Percentiles rank a stretch among this genome's conserved stretches.
phyloP scores from a whole-genome alignment of 1,140 invertebrate genomes.

The Aphaenogaster ashmeadi region DNA sequence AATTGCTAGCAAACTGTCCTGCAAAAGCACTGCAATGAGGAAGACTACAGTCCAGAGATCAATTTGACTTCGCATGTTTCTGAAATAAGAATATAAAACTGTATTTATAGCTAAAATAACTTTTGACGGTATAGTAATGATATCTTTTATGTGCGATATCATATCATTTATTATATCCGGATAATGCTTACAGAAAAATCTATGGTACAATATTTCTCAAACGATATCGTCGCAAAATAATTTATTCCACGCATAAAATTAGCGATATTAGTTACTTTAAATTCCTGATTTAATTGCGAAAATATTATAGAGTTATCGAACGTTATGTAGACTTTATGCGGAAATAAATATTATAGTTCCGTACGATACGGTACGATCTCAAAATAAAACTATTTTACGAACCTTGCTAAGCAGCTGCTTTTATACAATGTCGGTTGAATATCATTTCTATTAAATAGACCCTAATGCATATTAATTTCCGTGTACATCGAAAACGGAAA shows the following conservation, averaged over 20 bases:
- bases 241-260: background rate
- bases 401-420: background rate
- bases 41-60: background rate
- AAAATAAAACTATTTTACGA: background rate
- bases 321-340: background rate
- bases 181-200: background rate
- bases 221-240: background rate
- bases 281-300: background rate
- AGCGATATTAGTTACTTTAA: background rate
- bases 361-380: background rate
- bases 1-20: background rate
- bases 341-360: background rate
- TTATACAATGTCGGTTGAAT: slow-evolving; percentile 23
- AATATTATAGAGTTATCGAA: background rate
- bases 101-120: background rate
- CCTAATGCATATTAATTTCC: slow-evolving; percentile 48
- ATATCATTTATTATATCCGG: background rate
- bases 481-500: background rate
- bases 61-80: slow-evolving; percentile 49
- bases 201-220: background rate
- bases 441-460: background rate
- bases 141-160: too few species aligned
- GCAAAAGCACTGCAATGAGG: slow-evolving; percentile 8
- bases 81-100: slow-evolving; percentile 47
- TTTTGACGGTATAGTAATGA: background rate